Conservation (phyloP, 64 coral and sea anemone genomes). For the Platygyra sinensis region DNA sequence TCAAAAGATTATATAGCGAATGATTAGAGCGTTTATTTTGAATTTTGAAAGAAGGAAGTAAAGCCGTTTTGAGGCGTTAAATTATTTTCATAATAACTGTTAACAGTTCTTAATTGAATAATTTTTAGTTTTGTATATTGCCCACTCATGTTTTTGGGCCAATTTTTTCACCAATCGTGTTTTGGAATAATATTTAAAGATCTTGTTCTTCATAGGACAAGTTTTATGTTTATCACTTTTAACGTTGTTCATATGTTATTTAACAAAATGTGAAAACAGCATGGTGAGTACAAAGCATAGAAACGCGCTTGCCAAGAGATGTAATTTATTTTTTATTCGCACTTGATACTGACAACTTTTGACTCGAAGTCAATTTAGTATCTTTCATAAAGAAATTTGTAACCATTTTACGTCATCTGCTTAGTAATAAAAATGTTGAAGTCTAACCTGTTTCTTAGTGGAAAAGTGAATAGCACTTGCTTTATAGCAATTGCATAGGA, state of each 20-base stretch:
- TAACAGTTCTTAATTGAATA: background rate
- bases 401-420: background rate
- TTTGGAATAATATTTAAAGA: slow-evolving; percentile 24
- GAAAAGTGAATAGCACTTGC: too few relatives aligned
- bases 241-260: background rate
- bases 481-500: too few relatives aligned
- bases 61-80: background rate
- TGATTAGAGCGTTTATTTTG: slow-evolving; percentile 31
- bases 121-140: background rate
- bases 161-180: background rate
- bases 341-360: slow-evolving; percentile 1
- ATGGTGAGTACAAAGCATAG: background rate
- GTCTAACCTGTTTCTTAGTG: background rate
- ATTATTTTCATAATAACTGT: slow-evolving; percentile 4
- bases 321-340: slow-evolving; percentile 67
- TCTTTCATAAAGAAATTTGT: slow-evolving; percentile 81
- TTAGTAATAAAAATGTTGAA: slow-evolving; percentile 12
- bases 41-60: background rate
- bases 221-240: background rate
- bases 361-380: slow-evolving; percentile 53
- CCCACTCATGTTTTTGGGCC: background rate
- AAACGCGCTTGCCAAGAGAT: background rate
- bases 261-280: background rate
- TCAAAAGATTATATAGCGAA: background rate
- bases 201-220: background rate